These are phyloP conservation scores for Phania funesta DNA, from an alignment of 2,888 invertebrate species.

Conservation along the genomic window DNA sequence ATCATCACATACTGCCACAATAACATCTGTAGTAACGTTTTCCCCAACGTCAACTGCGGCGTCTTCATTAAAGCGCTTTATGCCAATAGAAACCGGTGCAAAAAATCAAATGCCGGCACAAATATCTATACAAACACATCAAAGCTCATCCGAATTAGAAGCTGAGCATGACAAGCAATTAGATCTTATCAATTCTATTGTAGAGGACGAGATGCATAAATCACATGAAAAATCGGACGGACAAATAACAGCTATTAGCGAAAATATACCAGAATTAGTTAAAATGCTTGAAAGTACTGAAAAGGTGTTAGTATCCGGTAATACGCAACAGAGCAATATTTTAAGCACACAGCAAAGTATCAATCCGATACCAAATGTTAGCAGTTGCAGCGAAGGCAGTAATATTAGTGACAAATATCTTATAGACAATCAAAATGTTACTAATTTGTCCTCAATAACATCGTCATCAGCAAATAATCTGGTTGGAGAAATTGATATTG, in stretches of 20 bases:
- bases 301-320: conserved; percentile 70
- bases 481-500: conserved; percentile 75
- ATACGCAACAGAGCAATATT: conserved; percentile 1
- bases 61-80: conserved; percentile 75
- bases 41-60: conserved; percentile 65
- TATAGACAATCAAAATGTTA: not conserved
- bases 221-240: conserved; percentile 64
- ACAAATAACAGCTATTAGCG: conserved; percentile 68
- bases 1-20: conserved; percentile 53
- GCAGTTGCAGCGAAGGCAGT: not conserved
- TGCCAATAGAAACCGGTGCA: conserved; percentile 77
- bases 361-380: not conserved
- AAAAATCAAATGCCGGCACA: conserved; percentile 79
- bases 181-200: conserved; percentile 80
- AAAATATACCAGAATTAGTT: conserved; percentile 81
- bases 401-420: not conserved
- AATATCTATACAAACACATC: conserved; percentile 79
- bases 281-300: conserved; percentile 81
- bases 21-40: conserved; percentile 78
- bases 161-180: conserved; percentile 80
- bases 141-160: conserved; percentile 76
- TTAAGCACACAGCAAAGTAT: not conserved
- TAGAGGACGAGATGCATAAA: conserved; percentile 77
- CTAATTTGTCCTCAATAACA: not conserved
- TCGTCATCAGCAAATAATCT: conserved; percentile 57